Evolutionary conservation across 2,113 vertebrate genomes (phyloP), one percentile per base, ranked within the genome.

Genomic region (Nothocercus julius): DNA sequence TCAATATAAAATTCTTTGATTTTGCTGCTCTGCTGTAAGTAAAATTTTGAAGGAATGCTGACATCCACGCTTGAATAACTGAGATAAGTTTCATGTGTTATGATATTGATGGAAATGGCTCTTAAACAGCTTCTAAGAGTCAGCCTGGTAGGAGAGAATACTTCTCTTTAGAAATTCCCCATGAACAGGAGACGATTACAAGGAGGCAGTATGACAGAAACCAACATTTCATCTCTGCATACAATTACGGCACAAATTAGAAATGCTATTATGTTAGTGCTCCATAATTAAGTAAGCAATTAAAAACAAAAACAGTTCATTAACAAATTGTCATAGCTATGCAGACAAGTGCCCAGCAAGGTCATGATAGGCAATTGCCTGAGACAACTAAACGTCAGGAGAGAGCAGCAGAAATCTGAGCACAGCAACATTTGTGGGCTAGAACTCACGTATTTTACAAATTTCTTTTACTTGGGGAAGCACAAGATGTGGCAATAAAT

Each of bases 261-360:
- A 98, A 98, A 98, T 97, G 97, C 97, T 98, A 97, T 98, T 98
- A 98, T 98, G 97, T 97, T 97, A 88, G 96, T 97, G 93, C 96
- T 97, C 97, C 96, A 95, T 98, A 98, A 98, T 98, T 98, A 98
- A 98, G 98, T 97, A 98, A 98, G 98, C 97, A 98, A 98, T 98
- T 98, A 98, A 98, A 98, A 98, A 98, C 98, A 98, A 98, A 98
- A 98, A 96, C 98, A 98, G 97, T 97, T 98, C 98, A 98, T 98
- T 98, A 98, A 96, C 97, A 97, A 98, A 98, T 98, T 98, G 97
- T 98, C 97, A 97, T 96, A 97, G 97, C 96, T 92, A 93, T 95
- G 96, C 96, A 74, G 96, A 98, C 95, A 96, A 98, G 95, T 97
- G 96, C 96, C 97, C 96, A 87, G 44, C 92, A 97, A 98, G 98